Conservation (phyloP, 2,113 vertebrate species). For the Dicerorhinus sumatrensis region DNA sequence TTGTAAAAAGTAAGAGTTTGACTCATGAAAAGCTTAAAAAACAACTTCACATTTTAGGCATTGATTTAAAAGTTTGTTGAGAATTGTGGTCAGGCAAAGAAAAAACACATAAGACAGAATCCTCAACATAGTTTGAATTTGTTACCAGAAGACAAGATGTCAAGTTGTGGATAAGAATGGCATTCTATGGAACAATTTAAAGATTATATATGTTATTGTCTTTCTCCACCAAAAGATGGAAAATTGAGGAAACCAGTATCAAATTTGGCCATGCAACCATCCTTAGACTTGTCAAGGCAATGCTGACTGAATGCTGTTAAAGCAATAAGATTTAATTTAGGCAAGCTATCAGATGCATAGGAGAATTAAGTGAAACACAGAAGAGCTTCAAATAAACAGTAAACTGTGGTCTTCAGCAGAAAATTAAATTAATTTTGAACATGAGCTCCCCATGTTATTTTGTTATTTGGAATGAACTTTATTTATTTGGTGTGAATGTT, state of each 20-base stretch:
- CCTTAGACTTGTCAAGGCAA: not conserved
- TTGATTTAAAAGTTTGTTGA: not conserved
- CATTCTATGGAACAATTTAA: not conserved
- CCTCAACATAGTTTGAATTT: not conserved
- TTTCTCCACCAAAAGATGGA: not conserved
- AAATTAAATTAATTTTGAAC: not conserved
- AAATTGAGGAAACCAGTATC: not conserved
- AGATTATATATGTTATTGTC: not conserved
- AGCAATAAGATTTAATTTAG: not conserved
- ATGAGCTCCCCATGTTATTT: not conserved
- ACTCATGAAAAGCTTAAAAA: conserved; percentile 1
- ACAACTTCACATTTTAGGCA: not conserved
- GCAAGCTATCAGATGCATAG: not conserved
- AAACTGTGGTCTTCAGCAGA: not conserved
- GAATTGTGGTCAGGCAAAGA: not conserved
- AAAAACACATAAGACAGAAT: not conserved
- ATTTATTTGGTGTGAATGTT: not conserved
- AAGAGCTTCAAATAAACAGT: not conserved
- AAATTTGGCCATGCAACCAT: not conserved
- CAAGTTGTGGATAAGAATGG: not conserved
- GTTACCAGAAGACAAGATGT: not conserved
- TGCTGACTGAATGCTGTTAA: not conserved
- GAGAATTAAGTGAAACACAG: not conserved
- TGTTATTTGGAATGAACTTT: not conserved
- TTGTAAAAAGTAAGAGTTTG: not conserved